Evolutionary conservation across 2,113 vertebrate species (phyloP).

Genomic region (Rhodinocichla rosea): DNA sequence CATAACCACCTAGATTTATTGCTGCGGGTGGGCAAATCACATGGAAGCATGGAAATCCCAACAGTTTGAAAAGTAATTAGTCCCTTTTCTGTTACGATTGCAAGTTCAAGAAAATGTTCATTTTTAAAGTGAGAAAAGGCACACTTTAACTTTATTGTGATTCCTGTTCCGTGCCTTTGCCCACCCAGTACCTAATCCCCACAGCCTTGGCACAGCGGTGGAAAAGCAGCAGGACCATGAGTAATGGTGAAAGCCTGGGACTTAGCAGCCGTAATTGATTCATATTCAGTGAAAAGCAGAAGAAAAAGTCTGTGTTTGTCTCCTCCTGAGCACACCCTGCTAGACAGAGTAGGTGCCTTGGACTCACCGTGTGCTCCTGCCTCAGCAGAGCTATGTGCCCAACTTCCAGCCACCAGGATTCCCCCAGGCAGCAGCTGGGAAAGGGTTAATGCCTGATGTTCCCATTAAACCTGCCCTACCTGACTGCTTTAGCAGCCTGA

Average conservation of each 20-base stretch:
- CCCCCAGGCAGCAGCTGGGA: slow-evolving; percentile 41
- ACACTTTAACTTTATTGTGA: not conserved
- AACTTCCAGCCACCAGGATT: slow-evolving; percentile 36
- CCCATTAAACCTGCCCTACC: slow-evolving; percentile 71
- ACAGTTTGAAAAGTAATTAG: not conserved
- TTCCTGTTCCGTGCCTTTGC: not conserved
- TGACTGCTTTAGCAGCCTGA: slow-evolving; percentile 58
- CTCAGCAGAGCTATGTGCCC: not conserved
- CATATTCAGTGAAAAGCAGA: not conserved
- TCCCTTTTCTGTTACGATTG: not conserved
- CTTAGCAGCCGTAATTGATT: slow-evolving; percentile 24
- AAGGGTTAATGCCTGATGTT: slow-evolving; percentile 75
- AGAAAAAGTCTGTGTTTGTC: not conserved
- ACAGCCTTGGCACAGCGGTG: slow-evolving; percentile 27
- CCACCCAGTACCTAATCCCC: not conserved
- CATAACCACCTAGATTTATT: not conserved
- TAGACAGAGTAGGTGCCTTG: not conserved
- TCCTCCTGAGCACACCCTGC: slow-evolving; percentile 17
- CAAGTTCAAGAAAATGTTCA: not conserved
- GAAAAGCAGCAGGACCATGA: not conserved
- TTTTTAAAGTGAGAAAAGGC: not conserved
- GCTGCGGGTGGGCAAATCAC: not conserved
- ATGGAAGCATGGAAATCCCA: not conserved
- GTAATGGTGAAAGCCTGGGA: slow-evolving; percentile 26
- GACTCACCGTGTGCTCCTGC: not conserved